These are phyloP conservation scores for Marisa cornuarietis DNA, from an alignment of 1,140 invertebrate genomes.

Conservation along the genomic window DNA sequence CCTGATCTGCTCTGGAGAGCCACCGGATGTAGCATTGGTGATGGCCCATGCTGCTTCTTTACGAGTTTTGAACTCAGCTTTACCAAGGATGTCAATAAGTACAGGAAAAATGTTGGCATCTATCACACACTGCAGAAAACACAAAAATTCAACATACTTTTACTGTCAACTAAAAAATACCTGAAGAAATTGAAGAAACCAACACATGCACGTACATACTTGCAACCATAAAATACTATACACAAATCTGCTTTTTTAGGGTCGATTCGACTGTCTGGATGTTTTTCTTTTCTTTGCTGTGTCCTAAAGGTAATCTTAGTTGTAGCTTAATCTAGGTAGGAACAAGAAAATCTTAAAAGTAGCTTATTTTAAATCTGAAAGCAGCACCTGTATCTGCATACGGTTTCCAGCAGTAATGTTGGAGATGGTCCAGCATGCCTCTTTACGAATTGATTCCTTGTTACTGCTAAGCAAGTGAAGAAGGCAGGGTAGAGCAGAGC, in stretches of 20 bases:
- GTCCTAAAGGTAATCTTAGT: too few relatives aligned
- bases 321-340: neutral
- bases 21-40: constrained; percentile 96
- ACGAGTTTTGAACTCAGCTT: constrained; percentile 94
- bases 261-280: too few relatives aligned
- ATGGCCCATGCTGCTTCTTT: constrained; percentile 99
- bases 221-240: too few relatives aligned
- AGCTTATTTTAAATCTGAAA: neutral
- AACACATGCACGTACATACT: too few relatives aligned
- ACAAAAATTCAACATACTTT: too few relatives aligned
- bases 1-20: constrained; percentile 91
- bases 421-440: constrained; percentile 98
- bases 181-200: too few relatives aligned
- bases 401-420: constrained; percentile 98
- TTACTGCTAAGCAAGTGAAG: constrained; percentile 77
- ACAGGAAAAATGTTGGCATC: constrained; percentile 95
- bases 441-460: constrained; percentile 91
- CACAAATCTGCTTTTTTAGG: too few relatives aligned
- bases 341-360: neutral
- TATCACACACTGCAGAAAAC: constrained; percentile 81
- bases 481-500: constrained; percentile 86
- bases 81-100: constrained; percentile 88
- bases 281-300: too few relatives aligned
- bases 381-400: constrained; percentile 83
- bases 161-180: too few relatives aligned